Conservation (phyloP, 1,140 invertebrate genomes). For the Drosophila ercepeae region DNA sequence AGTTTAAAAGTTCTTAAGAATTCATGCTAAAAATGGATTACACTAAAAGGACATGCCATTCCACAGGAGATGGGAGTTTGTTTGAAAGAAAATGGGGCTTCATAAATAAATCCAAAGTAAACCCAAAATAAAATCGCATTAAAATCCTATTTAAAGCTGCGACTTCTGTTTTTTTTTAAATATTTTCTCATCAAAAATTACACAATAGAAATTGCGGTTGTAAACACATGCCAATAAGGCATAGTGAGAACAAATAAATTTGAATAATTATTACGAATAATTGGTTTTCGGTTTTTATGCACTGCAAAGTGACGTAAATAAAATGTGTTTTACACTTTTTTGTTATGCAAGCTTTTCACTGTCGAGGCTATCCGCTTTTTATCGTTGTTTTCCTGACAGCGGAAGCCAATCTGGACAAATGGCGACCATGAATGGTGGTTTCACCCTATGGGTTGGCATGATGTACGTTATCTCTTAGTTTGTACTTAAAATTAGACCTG, state of each 20-base stretch:
- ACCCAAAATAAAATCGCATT: conserved; percentile 30
- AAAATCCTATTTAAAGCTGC: conserved; percentile 16
- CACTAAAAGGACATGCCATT: conserved; percentile 17
- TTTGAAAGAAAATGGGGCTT: conserved; percentile 6
- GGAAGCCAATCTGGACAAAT: conserved; percentile 45
- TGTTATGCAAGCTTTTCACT: conserved; percentile 21
- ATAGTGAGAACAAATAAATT: conserved; percentile 53
- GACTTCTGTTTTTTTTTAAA: background rate
- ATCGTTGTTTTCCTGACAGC: conserved; percentile 25
- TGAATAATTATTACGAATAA: conserved; percentile 65
- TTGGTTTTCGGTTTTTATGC: conserved; percentile 44
- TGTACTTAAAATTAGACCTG: conserved; percentile 66
- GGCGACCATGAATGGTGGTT: conserved; percentile 32
- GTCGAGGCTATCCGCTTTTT: conserved; percentile 45
- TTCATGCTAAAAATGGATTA: conserved; percentile 27
- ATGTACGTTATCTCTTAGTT: conserved; percentile 25
- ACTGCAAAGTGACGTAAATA: conserved; percentile 21
- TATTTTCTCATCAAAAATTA: conserved; percentile 8
- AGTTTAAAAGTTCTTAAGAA: background rate
- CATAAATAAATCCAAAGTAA: conserved; percentile 29
- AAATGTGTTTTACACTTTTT: conserved; percentile 44
- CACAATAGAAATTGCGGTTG: conserved; percentile 11
- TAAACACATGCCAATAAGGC: conserved; percentile 24
- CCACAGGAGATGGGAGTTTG: conserved; percentile 16
- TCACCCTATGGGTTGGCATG: conserved; percentile 16